Percentiles rank a stretch among this genome's conserved stretches.
Conservation (phyloP, 2,797 vertebrate species). For the Neoniphon sammara region DNA sequence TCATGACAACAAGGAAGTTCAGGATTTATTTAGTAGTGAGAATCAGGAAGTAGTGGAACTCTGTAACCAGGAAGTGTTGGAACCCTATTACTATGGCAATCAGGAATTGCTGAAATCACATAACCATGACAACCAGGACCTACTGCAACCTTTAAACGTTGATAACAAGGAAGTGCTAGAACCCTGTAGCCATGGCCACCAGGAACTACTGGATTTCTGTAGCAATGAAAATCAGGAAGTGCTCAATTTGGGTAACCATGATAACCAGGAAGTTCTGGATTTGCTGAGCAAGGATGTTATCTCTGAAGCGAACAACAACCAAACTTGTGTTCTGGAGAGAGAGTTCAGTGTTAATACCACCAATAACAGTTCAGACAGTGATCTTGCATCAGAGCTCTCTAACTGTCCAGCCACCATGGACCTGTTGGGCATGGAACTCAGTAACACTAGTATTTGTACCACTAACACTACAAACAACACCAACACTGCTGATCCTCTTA, state of each 20-base stretch:
- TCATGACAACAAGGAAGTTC: slow-evolving; percentile 31
- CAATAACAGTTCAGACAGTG: slow-evolving; percentile 70
- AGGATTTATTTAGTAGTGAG: slow-evolving; percentile 46
- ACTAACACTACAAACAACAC: slow-evolving; percentile 37
- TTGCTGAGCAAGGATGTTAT: slow-evolving; percentile 34
- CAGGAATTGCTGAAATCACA: slow-evolving; percentile 35
- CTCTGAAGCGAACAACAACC: slow-evolving; percentile 70
- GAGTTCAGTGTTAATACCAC: slow-evolving; percentile 36
- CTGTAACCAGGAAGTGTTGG: slow-evolving; percentile 56
- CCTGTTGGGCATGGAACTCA: slow-evolving; percentile 50
- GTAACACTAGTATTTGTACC: slow-evolving; percentile 31
- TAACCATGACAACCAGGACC: slow-evolving; percentile 41
- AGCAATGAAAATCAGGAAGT: slow-evolving; percentile 57
- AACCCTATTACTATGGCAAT: slow-evolving; percentile 24
- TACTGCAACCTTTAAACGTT: no score
- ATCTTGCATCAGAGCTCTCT: slow-evolving; percentile 46
- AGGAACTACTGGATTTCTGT: slow-evolving; percentile 13
- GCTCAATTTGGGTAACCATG: slow-evolving; percentile 42
- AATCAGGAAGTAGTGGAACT: slow-evolving; percentile 68
- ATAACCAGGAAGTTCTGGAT: slow-evolving; percentile 65
- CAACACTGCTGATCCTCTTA: slow-evolving; percentile 23
- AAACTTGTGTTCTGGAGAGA: slow-evolving; percentile 36
- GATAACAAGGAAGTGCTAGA: slow-evolving; percentile 22
- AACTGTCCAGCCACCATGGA: slow-evolving; percentile 29
- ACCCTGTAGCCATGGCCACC: slow-evolving; percentile 2